Evolutionary conservation across 2,113 vertebrate species (phyloP).

Genomic region (Struthidea cinerea): DNA sequence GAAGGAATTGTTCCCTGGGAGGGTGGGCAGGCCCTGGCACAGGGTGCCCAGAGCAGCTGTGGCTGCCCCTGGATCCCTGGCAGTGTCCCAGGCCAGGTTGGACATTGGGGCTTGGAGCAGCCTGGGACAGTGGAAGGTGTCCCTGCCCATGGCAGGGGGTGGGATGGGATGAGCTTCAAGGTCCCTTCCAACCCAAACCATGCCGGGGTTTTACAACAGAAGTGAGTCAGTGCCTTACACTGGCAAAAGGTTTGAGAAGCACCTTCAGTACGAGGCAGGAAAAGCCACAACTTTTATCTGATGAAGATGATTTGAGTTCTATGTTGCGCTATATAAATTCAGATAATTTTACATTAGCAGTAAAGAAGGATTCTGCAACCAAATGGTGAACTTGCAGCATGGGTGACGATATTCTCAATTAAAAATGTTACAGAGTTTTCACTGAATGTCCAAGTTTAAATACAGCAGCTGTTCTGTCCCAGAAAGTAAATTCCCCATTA

Average conservation of each 20-base stretch:
- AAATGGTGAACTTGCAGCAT: fast-evolving
- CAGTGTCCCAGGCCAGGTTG: neutral
- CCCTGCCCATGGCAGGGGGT: neutral
- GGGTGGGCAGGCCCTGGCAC: neutral
- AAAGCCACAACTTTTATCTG: neutral
- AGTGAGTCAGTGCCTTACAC: neutral
- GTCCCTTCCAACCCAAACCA: neutral
- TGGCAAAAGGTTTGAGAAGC: neutral
- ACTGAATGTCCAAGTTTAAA: neutral
- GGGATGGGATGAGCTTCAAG: fast-evolving
- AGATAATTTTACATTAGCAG: neutral
- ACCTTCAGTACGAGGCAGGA: neutral
- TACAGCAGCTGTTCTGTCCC: neutral
- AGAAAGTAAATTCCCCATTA: neutral
- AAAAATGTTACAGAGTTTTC: neutral
- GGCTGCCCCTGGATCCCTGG: neutral
- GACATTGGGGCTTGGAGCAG: neutral
- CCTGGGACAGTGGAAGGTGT: neutral
- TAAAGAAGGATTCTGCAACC: neutral
- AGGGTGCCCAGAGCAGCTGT: neutral
- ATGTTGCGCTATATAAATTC: neutral
- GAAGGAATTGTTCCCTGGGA: neutral
- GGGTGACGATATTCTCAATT: neutral
- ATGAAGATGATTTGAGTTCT: neutral
- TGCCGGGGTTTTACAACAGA: neutral